These are phyloP conservation scores for Gallinago stenura DNA, from an alignment of 2,797 vertebrate species.

Conservation along the genomic window DNA sequence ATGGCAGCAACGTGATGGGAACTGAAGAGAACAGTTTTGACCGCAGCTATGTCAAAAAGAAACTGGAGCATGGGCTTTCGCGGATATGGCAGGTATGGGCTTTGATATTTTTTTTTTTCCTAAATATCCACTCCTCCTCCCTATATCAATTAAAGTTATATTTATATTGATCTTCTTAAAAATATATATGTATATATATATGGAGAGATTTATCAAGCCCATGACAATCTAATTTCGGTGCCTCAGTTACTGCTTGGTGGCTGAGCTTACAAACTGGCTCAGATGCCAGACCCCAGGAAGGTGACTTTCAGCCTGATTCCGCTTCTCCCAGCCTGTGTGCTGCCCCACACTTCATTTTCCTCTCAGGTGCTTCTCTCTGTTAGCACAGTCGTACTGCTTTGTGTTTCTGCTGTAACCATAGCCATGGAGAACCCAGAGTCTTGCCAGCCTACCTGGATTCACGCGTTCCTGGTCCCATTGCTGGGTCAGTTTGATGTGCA, in stretches of 20 bases:
- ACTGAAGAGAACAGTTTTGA: slow-evolving; percentile 90
- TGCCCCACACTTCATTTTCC: background rate
- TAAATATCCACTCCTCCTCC: rapidly evolving
- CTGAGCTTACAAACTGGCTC: background rate
- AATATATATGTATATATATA: background rate
- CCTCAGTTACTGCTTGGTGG: background rate
- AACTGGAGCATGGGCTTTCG: slow-evolving; percentile 94
- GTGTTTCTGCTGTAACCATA: background rate
- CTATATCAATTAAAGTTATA: background rate
- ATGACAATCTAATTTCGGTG: background rate
- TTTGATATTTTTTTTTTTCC: background rate
- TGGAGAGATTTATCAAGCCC: background rate
- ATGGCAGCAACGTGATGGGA: slow-evolving; percentile 78
- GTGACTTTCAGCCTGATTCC: background rate
- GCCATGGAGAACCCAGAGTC: background rate
- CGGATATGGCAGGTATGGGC: slow-evolving; percentile 95
- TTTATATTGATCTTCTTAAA: background rate
- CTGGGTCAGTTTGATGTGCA: background rate
- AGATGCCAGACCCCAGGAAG: background rate
- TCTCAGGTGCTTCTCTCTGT: background rate
- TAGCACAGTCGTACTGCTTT: background rate
- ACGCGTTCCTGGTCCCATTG: background rate
- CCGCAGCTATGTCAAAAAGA: slow-evolving; percentile 96
- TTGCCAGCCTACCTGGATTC: background rate
- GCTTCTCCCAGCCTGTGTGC: background rate